Percentiles rank a stretch among this genome's conserved stretches.
Evolutionary conservation across 1,140 invertebrate species (phyloP).

Genomic region (Drosophila ironensis): DNA sequence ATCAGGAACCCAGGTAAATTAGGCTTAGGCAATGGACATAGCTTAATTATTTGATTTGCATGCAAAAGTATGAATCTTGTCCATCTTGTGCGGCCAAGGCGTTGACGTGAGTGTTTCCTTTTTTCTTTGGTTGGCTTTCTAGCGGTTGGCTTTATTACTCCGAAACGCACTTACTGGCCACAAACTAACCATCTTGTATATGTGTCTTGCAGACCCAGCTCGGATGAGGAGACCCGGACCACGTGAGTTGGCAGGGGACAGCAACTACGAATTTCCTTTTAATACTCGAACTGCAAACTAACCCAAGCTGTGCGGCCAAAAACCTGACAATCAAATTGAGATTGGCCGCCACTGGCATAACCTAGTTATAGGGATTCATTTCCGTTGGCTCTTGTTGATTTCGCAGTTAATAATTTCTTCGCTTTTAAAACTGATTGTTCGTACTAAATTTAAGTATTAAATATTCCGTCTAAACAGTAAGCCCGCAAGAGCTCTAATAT

Average conservation of each 20-base stretch:
- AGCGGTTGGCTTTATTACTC: not conserved
- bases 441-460: conserved; percentile 43
- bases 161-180: not conserved
- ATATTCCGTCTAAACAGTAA: conserved; percentile 35
- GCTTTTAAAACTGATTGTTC: not conserved
- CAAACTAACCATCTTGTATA: not conserved
- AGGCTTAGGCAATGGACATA: not conserved
- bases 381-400: conserved; percentile 2
- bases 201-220: conserved; percentile 72
- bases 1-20: conserved; percentile 71
- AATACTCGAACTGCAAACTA: conserved; percentile 54
- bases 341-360: conserved; percentile 24
- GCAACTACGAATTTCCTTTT: conserved; percentile 50
- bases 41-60: conserved; percentile 40
- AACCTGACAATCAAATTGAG: conserved; percentile 39
- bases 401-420: not conserved
- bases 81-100: conserved; percentile 44
- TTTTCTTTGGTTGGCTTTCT: conserved; percentile 1
- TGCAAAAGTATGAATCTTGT: conserved; percentile 51
- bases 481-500: conserved; percentile 17
- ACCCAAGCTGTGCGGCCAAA: conserved; percentile 38
- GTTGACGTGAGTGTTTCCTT: conserved; percentile 51
- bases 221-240: conserved; percentile 73
- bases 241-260: conserved; percentile 65
- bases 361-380: not conserved